phyloP scores from a whole-genome alignment of 2,797 vertebrate species.

The Eulemur albifrons region DNA sequence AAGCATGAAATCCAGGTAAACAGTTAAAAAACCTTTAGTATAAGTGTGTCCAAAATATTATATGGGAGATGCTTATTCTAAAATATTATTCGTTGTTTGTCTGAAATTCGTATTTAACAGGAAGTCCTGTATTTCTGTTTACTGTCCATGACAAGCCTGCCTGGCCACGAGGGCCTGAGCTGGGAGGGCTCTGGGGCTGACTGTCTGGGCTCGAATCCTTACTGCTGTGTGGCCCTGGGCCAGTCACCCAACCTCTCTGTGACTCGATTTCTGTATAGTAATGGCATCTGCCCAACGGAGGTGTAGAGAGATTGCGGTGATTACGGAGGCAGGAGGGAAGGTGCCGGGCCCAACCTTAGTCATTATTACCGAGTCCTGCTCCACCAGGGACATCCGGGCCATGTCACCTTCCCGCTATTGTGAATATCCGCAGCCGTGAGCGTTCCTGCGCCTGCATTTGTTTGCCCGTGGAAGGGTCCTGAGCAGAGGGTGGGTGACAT shows the following conservation, averaged over 20 bases:
- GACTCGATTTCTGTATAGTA: not conserved
- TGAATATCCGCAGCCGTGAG: not conserved
- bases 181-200: not conserved
- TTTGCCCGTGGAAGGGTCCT: not conserved
- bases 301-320: not conserved
- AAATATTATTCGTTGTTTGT: not conserved
- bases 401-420: not conserved
- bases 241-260: conserved; percentile 23
- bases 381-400: too few relatives aligned
- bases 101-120: not conserved
- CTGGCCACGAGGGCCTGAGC: not conserved
- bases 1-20: not conserved
- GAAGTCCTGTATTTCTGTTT: too few relatives aligned
- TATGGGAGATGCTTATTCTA: too few relatives aligned
- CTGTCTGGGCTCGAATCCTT: too few relatives aligned
- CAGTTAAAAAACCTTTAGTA: not conserved
- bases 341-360: not conserved
- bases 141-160: not conserved
- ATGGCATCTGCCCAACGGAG: too few relatives aligned
- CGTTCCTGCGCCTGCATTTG: not conserved
- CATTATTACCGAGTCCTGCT: too few relatives aligned
- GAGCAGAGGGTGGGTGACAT: not conserved
- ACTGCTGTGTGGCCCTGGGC: not conserved
- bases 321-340: accelerated
- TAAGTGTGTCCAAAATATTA: not conserved